Conservation (phyloP, 2,888 invertebrate species). For the Lucinisca nassula region DNA sequence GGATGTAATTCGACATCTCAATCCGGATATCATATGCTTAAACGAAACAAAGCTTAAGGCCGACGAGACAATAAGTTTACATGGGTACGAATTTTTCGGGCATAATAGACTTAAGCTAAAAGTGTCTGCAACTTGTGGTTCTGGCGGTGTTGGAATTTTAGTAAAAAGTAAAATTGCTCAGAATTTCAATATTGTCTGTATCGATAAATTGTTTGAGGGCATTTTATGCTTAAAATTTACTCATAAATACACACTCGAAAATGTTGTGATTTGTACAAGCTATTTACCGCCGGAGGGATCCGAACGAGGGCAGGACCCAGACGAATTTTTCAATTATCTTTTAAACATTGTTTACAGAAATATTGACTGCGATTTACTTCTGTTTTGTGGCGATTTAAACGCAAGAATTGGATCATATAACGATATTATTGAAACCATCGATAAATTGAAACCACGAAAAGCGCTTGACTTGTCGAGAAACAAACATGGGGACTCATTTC, state of each 20-base stretch:
- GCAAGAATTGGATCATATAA: not conserved
- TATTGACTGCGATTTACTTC: not conserved
- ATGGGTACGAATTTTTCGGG: not conserved
- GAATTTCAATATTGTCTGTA: no score
- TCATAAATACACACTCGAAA: not conserved
- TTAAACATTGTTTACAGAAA: not conserved
- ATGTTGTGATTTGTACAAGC: not conserved
- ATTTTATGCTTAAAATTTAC: not conserved
- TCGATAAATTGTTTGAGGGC: not conserved
- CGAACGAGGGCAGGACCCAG: not conserved
- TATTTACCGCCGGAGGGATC: not conserved
- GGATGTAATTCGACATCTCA: not conserved
- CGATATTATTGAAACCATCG: not conserved
- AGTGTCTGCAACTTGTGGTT: constrained; percentile 1
- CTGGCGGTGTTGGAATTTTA: not conserved
- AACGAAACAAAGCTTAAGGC: not conserved
- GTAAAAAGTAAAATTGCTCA: not conserved
- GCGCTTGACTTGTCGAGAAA: not conserved
- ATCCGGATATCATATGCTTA: not conserved
- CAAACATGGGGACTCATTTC: not conserved
- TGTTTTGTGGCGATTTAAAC: constrained; percentile 5
- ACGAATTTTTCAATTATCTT: not conserved
- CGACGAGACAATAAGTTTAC: not conserved
- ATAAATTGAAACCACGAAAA: not conserved
- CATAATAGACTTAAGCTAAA: not conserved